These are phyloP conservation scores for Paratrypauchen microcephalus DNA, from an alignment of 2,797 vertebrate genomes.

Conservation along the genomic window DNA sequence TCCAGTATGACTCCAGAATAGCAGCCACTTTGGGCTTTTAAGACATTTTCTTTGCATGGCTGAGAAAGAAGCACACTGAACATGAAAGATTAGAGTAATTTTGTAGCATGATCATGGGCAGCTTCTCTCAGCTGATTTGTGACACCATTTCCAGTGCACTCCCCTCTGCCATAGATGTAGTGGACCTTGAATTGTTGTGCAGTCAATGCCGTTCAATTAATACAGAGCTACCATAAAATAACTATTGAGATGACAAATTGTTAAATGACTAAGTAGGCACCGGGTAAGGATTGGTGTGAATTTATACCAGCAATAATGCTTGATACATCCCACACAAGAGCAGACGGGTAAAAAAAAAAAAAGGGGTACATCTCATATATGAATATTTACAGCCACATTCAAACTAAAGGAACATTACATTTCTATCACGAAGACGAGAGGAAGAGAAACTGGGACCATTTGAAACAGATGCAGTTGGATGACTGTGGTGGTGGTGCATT, in stretches of 20 bases:
- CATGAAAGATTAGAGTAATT: conserved; percentile 75
- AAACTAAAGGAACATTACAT: conserved; percentile 57
- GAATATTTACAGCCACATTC: conserved; percentile 74
- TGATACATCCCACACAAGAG: conserved; percentile 69
- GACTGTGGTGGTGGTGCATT: conserved; percentile 33
- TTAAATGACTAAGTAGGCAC: conserved; percentile 67
- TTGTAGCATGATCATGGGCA: conserved; percentile 70
- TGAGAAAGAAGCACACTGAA: conserved; percentile 62
- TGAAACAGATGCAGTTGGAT: conserved; percentile 31
- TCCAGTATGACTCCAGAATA: conserved; percentile 38
- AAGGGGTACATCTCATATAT: conserved; percentile 72
- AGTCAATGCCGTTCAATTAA: conserved; percentile 77
- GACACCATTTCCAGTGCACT: conserved; percentile 60
- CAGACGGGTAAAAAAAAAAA: conserved; percentile 67
- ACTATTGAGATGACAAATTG: conserved; percentile 75
- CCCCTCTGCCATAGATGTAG: conserved; percentile 66
- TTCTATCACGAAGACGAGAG: conserved; percentile 15
- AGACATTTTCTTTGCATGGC: conserved; percentile 67
- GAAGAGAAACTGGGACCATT: conserved; percentile 15
- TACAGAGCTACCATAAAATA: conserved; percentile 73
- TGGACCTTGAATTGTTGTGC: conserved; percentile 73
- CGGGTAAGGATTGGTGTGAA: conserved; percentile 51
- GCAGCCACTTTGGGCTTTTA: conserved; percentile 43
- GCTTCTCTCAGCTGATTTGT: conserved; percentile 76
- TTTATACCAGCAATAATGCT: conserved; percentile 62